Evolutionary conservation across 2,888 invertebrate species (phyloP), one percentile per base, ranked within the genome.

Genomic region (Liposcelis brunnea): DNA sequence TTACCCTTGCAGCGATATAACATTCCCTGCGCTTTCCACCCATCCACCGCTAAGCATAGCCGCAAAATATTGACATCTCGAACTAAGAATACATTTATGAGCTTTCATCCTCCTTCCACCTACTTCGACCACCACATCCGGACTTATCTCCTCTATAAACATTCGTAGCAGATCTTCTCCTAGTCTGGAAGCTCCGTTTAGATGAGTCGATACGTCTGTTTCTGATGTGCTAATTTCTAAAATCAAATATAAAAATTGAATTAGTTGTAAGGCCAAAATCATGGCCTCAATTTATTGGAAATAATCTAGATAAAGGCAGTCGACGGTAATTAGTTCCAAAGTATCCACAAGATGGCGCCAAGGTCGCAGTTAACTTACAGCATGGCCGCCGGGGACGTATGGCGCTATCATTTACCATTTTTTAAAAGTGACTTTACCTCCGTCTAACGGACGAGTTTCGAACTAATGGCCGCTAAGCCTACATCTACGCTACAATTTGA

Each of bases 11-110:
- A 90, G 64, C n/a, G 78, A 75, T 47, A 90, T 86, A 2, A 84
- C 75, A 59, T 87, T 83, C 35, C 81, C 80, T 47, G 78, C 75
- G 56, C 70, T 75, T 57, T 87, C 84, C 19, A 81, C 74, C 75
- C 84, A 86, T 47, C 82, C 80, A 1, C 89, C 90, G 52, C 85
- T 85, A 21, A 93, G 63, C 64, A 91, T 80, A 14, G 85, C 89
- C 7, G 89, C 87, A 63, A 94, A 94, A 62, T 91, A 93, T 59
- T 85, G 86, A 59, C 91, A 93, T 45, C 93, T 71, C 11, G 90
- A 89, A 44, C 87, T 81, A 49, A 94, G 66, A 56, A 94, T 86
- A 61, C 91, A 91, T 63, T 87, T 87, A 60, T 91, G 91, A 1
- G 91, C 91, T 58, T 80, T 80, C 43, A 93, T 78, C 43, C 81